These are phyloP conservation scores for Cephus spinipes DNA, from an alignment of 2,888 invertebrate species.

Conservation along the genomic window DNA sequence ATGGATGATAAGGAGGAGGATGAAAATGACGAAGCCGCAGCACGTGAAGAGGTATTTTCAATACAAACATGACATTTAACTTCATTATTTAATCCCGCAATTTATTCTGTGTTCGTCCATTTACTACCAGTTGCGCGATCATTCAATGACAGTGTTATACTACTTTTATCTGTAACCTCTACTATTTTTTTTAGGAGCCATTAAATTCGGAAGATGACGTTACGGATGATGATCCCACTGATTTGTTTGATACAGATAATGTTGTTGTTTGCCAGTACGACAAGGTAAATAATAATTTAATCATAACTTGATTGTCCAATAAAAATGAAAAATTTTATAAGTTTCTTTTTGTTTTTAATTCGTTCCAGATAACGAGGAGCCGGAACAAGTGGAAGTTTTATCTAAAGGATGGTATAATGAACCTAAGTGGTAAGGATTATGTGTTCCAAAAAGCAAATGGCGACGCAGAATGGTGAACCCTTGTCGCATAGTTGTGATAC, in stretches of 20 bases:
- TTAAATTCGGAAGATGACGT: constrained; percentile 97
- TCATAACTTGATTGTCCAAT: not conserved
- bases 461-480: constrained; percentile 96
- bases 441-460: constrained; percentile 99
- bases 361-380: constrained; percentile 89
- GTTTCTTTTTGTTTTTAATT: constrained; percentile 11
- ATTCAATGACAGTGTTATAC: not conserved
- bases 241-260: constrained; percentile 98
- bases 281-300: constrained; percentile 74
- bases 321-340: not conserved
- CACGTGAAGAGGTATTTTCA: constrained; percentile 58
- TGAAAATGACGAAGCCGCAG: constrained; percentile 63
- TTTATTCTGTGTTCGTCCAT: not conserved
- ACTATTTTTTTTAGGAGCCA: constrained; percentile 77
- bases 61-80: not conserved
- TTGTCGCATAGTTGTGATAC: constrained; percentile 30
- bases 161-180: not conserved
- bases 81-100: not conserved
- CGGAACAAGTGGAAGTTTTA: constrained; percentile 99
- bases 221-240: constrained; percentile 93
- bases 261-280: constrained; percentile 99
- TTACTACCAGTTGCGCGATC: not conserved
- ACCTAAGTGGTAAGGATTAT: constrained; percentile 96
- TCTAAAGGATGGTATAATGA: constrained; percentile 99
- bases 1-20: constrained; percentile 67